Evolutionary conservation across 2,888 invertebrate genomes (phyloP).

Genomic region (Zelleria hepariella): DNA sequence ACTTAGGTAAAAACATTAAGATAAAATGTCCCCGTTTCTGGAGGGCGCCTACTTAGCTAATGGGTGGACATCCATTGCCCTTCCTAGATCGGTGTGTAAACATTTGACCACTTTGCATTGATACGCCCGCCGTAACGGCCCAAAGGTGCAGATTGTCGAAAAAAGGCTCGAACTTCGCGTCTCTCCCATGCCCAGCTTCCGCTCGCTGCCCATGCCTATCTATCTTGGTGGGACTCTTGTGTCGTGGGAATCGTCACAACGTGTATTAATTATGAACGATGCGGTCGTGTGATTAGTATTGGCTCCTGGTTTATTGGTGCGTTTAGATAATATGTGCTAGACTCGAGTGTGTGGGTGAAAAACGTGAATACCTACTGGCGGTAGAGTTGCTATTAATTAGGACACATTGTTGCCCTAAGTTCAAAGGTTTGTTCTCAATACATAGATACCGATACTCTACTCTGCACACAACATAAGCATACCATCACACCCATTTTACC

Average conservation of each 20-base stretch:
- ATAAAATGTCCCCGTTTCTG: no score
- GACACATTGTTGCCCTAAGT: no score
- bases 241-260: background rate
- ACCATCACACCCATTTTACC: no score
- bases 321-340: background rate
- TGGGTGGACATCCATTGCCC: background rate
- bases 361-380: background rate
- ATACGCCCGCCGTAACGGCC: background rate
- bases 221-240: background rate
- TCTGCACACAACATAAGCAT: no score
- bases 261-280: background rate
- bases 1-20: no score
- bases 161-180: background rate
- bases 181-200: no score
- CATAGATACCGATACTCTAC: no score
- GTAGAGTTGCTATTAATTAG: no score
- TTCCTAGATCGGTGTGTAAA: background rate
- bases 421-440: no score
- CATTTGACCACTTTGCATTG: background rate
- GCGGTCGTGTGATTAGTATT: constrained; percentile 1
- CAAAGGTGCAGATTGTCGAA: background rate
- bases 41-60: no score
- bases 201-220: background rate
- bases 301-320: background rate
- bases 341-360: background rate